phyloP scores from a whole-genome alignment of 2,797 vertebrate genomes.

The Melopsittacus undulatus region DNA sequence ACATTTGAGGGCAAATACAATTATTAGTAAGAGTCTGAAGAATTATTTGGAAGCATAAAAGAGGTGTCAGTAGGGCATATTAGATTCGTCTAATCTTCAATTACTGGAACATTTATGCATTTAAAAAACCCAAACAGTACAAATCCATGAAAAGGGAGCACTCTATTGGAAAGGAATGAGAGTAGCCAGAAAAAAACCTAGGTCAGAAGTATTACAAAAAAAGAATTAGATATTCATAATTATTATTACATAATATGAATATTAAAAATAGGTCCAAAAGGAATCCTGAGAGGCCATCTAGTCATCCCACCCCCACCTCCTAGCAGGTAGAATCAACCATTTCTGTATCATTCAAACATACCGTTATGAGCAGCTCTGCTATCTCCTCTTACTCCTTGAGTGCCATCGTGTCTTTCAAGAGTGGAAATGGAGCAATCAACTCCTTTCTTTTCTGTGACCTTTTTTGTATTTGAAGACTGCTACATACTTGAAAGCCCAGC shows the following conservation, averaged over 20 bases:
- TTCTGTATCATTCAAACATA: background rate
- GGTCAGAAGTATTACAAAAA: background rate
- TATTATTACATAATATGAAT: background rate
- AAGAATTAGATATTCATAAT: background rate
- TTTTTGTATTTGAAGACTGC: constrained; percentile 6
- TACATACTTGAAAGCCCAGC: constrained; percentile 23
- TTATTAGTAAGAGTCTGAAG: background rate
- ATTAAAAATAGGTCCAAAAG: background rate
- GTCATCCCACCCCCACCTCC: background rate
- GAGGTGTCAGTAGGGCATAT: background rate
- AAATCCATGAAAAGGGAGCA: background rate
- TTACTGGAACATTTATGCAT: background rate
- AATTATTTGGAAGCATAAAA: background rate
- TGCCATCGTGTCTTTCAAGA: background rate
- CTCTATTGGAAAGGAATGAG: background rate
- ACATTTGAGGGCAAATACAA: background rate
- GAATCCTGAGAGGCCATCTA: background rate
- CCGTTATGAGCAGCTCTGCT: accelerated
- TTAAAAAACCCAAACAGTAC: background rate
- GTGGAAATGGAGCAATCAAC: background rate
- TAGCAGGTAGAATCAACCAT: background rate
- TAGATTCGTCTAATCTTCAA: background rate
- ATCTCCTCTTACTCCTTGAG: background rate
- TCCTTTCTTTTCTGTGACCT: constrained; percentile 4
- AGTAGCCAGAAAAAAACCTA: background rate